A percentile compares a stretch with the other conserved stretches of the same genome.
Conservation (phyloP, 30 jellyfish, hydroid and myxozoan genomes). For the Hydractinia symbiolongicarpus region DNA sequence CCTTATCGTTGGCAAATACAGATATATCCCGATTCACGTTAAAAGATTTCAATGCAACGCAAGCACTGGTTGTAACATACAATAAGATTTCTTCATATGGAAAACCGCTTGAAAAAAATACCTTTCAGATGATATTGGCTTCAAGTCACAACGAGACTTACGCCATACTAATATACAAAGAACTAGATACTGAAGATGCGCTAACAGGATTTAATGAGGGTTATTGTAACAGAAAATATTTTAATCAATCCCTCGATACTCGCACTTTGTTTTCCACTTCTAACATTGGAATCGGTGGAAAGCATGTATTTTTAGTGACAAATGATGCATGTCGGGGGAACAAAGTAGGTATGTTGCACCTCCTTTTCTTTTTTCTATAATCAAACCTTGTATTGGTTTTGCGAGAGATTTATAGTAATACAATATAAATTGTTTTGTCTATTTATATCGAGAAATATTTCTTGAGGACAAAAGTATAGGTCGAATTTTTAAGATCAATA, state of each 20-base stretch:
- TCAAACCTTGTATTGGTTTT: too few relatives aligned
- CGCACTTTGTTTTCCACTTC: slow-evolving; percentile 4
- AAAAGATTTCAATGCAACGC: background rate
- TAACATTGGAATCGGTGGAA: background rate
- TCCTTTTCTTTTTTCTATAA: too few relatives aligned
- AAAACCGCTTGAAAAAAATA: background rate
- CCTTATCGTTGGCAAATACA: background rate
- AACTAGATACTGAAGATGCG: background rate
- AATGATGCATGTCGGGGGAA: background rate
- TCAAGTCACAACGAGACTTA: background rate
- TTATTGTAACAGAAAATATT: background rate
- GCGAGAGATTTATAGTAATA: too few relatives aligned
- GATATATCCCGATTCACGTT: background rate
- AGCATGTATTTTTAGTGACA: background rate
- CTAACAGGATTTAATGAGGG: slow-evolving; percentile 6
- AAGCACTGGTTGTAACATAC: background rate
- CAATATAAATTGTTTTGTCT: too few relatives aligned
- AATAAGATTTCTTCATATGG: background rate
- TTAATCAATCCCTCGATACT: background rate
- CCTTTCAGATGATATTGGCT: background rate
- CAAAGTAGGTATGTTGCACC: background rate
- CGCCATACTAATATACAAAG: background rate
- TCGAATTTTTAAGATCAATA: too few relatives aligned
- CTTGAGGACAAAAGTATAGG: too few relatives aligned
- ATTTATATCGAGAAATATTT: too few relatives aligned